These are phyloP conservation scores for Myripristis murdjan DNA, from an alignment of 2,797 vertebrate genomes.

Conservation along the genomic window DNA sequence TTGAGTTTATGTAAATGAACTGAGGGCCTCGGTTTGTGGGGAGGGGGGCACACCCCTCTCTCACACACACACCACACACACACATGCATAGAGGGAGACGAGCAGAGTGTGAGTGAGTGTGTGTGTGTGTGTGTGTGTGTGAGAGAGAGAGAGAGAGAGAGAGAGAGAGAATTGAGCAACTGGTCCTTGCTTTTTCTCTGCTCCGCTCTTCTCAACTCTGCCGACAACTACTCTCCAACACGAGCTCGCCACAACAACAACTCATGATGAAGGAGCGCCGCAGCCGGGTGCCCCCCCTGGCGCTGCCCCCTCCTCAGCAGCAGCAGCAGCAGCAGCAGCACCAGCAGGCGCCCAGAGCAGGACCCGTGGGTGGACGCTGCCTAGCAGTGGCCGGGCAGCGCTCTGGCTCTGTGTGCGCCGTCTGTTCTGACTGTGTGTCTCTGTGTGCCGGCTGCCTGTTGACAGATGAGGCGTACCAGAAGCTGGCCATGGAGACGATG, in stretches of 20 bases:
- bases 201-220: not conserved
- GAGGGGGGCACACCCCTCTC: not conserved
- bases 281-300: conserved; percentile 43
- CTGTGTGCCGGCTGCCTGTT: conserved; percentile 89
- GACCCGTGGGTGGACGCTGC: conserved; percentile 41
- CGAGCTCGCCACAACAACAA: conserved; percentile 38
- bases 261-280: conserved; percentile 90
- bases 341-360: conserved; percentile 40
- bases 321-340: conserved; percentile 50
- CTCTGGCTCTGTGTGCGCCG: conserved; percentile 40
- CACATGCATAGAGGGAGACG: conserved; percentile 1
- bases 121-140: too few relatives aligned
- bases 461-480: conserved; percentile 96
- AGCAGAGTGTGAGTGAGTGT: too few relatives aligned
- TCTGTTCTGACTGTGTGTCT: conserved; percentile 82
- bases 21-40: conserved; percentile 24
- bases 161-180: conserved; percentile 20
- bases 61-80: conserved; percentile 1
- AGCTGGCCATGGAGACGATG: conserved; percentile 91
- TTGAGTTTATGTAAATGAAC: conserved; percentile 70
- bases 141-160: conserved; percentile 28
- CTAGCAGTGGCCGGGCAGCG: conserved; percentile 40
- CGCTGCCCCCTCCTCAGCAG: conserved; percentile 71
- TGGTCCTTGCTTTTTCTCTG: conserved; percentile 22
- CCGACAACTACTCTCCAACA: conserved; percentile 51